Percentiles rank a stretch among this genome's conserved stretches.
phyloP scores from a whole-genome alignment of 2,113 vertebrate genomes.

The Phalacrocorax aristotelis region DNA sequence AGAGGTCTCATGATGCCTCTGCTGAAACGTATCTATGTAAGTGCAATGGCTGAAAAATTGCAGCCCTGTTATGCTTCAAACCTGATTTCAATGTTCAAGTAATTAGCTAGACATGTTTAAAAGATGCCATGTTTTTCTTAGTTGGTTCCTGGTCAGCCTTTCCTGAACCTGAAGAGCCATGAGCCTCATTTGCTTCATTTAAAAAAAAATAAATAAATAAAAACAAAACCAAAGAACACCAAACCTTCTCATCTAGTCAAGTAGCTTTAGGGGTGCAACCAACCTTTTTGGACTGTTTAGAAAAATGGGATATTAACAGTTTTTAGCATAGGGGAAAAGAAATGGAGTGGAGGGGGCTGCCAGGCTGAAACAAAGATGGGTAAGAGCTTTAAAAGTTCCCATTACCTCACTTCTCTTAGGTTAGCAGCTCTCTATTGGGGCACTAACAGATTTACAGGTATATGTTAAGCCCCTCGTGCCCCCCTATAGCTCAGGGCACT shows the following conservation, averaged over 20 bases:
- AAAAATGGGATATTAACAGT: background rate
- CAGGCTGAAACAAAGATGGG: background rate
- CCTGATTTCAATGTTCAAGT: background rate
- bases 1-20: background rate
- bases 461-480: background rate
- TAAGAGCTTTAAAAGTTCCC: background rate
- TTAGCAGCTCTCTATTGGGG: background rate
- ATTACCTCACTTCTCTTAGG: background rate
- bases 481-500: rapidly evolving
- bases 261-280: background rate
- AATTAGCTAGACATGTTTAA: background rate
- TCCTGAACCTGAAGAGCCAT: background rate
- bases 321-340: background rate
- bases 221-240: too few species aligned
- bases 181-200: background rate
- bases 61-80: background rate
- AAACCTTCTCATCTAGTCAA: background rate
- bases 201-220: too few species aligned
- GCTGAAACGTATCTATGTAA: background rate
- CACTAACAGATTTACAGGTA: background rate
- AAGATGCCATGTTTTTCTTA: background rate
- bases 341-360: background rate
- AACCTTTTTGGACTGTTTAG: background rate
- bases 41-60: background rate
- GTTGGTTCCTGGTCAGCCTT: background rate